Percentiles rank a stretch among this genome's conserved stretches.
Conservation (phyloP, 2,888 invertebrate species). For the Andrena camellia region DNA sequence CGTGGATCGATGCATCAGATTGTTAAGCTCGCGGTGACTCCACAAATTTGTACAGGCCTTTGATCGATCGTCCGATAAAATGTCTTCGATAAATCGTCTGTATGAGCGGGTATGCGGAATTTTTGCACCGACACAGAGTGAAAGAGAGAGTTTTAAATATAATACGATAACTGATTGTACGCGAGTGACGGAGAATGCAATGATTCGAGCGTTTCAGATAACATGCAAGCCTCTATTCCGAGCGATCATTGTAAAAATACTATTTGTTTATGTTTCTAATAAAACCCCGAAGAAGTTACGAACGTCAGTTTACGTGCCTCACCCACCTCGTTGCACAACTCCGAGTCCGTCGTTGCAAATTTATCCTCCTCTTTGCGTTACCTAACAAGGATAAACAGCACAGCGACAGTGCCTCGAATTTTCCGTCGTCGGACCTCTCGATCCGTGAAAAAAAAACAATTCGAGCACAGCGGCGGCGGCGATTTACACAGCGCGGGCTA, state of each 20-base stretch:
- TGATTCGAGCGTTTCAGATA: neutral
- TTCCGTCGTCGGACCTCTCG: neutral
- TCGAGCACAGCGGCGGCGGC: neutral
- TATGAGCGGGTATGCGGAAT: neutral
- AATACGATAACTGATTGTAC: slow-evolving; percentile 24
- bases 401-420: neutral
- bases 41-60: slow-evolving; percentile 2
- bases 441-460: neutral
- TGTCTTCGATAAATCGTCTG: slow-evolving; percentile 29
- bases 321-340: neutral
- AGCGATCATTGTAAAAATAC: slow-evolving; percentile 45
- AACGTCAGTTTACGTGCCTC: neutral
- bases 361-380: neutral
- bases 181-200: neutral
- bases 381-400: neutral
- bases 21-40: too few species aligned
- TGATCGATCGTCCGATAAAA: neutral
- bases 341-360: neutral
- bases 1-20: too few species aligned
- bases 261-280: slow-evolving; percentile 74
- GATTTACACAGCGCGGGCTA: neutral
- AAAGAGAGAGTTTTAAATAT: slow-evolving; percentile 6
- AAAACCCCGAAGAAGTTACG: slow-evolving; percentile 52
- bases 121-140: neutral
- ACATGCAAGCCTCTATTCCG: slow-evolving; percentile 9